These are phyloP conservation scores for Trichopoda pennipes DNA, from an alignment of 2,888 invertebrate species.

Conservation along the genomic window DNA sequence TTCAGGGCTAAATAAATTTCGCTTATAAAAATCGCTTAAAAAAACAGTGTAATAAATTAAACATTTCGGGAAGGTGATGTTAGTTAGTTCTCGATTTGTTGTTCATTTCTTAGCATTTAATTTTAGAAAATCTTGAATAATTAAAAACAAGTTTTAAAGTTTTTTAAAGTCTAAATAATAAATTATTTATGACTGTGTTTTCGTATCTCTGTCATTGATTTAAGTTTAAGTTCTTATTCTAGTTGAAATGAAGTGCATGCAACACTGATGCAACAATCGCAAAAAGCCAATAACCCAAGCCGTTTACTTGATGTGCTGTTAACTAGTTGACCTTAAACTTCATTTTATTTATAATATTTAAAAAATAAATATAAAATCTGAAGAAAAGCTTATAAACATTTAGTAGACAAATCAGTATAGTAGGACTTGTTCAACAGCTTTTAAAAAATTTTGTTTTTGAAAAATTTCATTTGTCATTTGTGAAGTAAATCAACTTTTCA, in stretches of 20 bases:
- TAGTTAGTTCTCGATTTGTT: neutral
- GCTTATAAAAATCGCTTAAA: no score
- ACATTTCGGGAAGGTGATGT: neutral
- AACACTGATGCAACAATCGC: constrained; percentile 45
- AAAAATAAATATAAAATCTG: constrained; percentile 9
- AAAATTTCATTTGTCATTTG: constrained; percentile 30
- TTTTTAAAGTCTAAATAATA: constrained; percentile 15
- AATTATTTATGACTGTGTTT: constrained; percentile 35
- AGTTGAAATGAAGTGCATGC: constrained; percentile 26
- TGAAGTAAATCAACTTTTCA: constrained; percentile 54
- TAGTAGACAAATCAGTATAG: neutral
- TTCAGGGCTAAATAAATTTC: no score
- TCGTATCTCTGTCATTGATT: constrained; percentile 36
- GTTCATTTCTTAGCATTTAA: neutral
- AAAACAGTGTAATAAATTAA: no score
- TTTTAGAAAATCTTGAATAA: constrained; percentile 3
- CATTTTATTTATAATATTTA: constrained; percentile 54
- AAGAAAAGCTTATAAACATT: constrained; percentile 6
- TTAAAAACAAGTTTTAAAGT: constrained; percentile 6
- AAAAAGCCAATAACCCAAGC: constrained; percentile 62
- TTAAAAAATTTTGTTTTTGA: neutral
- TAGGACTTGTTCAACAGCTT: constrained; percentile 24
- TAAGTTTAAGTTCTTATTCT: constrained; percentile 44
- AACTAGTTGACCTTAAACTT: constrained; percentile 68
- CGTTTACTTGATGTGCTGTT: constrained; percentile 42